phyloP scores from a whole-genome alignment of 2,888 invertebrate genomes.

The Ethmia dodecea region DNA sequence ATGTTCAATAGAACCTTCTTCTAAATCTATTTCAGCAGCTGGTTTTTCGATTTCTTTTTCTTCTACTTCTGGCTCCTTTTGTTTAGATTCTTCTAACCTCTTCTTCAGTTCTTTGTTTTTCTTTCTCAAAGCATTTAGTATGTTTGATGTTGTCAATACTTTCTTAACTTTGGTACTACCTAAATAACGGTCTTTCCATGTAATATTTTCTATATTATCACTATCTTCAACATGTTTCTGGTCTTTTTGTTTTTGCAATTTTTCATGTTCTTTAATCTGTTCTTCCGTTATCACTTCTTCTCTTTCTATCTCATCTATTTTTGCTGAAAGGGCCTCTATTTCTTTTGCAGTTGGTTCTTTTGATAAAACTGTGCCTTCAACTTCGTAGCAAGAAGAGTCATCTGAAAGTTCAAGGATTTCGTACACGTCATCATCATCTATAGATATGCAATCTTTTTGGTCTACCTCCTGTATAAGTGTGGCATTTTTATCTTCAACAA shows the following conservation, averaged over 20 bases:
- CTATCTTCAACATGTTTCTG: constrained; percentile 13
- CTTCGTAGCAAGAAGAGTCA: constrained; percentile 55
- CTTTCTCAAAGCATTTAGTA: constrained; percentile 78
- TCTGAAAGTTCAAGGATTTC: constrained; percentile 61
- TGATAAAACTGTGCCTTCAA: constrained; percentile 52
- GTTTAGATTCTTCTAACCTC: constrained; percentile 47
- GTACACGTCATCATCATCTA: constrained; percentile 33
- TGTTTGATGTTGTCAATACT: constrained; percentile 72
- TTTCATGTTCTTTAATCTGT: constrained; percentile 36
- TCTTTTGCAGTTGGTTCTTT: constrained; percentile 65
- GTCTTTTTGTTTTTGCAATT: constrained; percentile 11
- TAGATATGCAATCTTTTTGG: constrained; percentile 4
- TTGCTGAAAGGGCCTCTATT: constrained; percentile 65
- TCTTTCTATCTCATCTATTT: constrained; percentile 62
- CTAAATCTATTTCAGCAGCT: constrained; percentile 26
- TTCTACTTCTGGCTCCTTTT: constrained; percentile 20
- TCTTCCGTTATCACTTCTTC: constrained; percentile 43
- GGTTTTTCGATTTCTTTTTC: constrained; percentile 13
- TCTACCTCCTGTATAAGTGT: background rate
- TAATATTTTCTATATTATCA: constrained; percentile 35
- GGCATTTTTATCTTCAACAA: no score
- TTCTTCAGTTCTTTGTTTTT: constrained; percentile 71
- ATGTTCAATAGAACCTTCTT: constrained; percentile 75
- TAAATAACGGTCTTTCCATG: constrained; percentile 79
- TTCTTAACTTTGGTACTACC: constrained; percentile 78